Base-by-base conservation (phyloP, 2,888 invertebrate genomes). In the Andrena minutula region DNA sequence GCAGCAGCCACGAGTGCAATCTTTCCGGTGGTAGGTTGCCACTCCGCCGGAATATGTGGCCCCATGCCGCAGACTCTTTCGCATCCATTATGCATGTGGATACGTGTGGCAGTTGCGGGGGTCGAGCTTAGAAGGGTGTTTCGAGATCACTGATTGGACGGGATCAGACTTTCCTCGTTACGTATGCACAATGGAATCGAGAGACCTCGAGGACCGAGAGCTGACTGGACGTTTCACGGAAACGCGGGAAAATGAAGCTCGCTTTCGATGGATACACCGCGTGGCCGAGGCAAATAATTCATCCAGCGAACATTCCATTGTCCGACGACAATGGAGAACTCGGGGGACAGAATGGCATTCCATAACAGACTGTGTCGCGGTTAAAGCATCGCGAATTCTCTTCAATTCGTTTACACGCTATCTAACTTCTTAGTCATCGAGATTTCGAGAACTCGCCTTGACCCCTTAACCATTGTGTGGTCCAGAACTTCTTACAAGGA, bases 51-150 rank as follows among this genome's bases (percentile, higher is more conserved):
- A 72, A 64, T 65, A 53, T 23, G 53, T 26, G 10, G n/a, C 20
- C 35, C 30, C 51, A 0, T 26, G 20, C 41, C 26, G 47, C 81
- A 61, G 32, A 69, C 75, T 65, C 53, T 73, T 78, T 61, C 64
- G 47, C 64, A 71, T 86, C 47, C 84, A 86, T 87, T 84, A 77
- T 80, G 87, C 73, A 79, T 79, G 41, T 51, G 68, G 63, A 65
- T 69, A 70, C 76, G 49, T 71, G 49, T 20, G 71, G 63, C 32
- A 30, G 30, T 5, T 82, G 77, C 32, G 75, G 10, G 56, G 23
- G 58, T 30, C 68, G 63, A 72, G 75, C 60, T 75, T 86, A 79
- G 61, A 28, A 70, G 74, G 66, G 64, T 49, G 53, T 79, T 74
- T 75, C 71, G 64, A 49, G 41, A 81, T 78, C 77, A 61, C 60